These are phyloP conservation scores for Callocephalon fimbriatum DNA, from an alignment of 2,113 vertebrate genomes.

Conservation along the genomic window DNA sequence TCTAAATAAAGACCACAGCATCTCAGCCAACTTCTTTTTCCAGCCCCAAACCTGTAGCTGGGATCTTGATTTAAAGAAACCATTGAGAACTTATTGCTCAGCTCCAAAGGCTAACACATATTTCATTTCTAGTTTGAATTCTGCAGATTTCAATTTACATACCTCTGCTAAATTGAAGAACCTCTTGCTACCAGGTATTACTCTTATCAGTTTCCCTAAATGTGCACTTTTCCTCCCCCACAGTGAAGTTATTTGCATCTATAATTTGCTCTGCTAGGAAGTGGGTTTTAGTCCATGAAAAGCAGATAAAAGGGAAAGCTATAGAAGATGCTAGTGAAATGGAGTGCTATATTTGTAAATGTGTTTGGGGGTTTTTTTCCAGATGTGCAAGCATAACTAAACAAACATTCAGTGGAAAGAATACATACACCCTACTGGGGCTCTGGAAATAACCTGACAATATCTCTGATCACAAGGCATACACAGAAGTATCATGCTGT, in stretches of 20 bases:
- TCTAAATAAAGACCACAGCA: neutral
- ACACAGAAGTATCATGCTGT: neutral
- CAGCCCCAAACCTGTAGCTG: neutral
- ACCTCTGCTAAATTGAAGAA: neutral
- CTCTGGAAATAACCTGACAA: constrained; percentile 23
- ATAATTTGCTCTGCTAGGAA: neutral
- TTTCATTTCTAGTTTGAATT: neutral
- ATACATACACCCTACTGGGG: neutral
- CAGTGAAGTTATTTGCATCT: neutral
- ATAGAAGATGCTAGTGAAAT: neutral
- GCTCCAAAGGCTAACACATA: neutral
- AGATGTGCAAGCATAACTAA: constrained; percentile 23
- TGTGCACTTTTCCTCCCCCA: neutral
- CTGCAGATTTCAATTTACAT: neutral
- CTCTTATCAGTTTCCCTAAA: neutral
- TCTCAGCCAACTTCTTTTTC: neutral
- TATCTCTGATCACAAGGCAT: neutral
- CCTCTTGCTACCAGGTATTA: neutral
- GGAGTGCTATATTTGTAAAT: neutral
- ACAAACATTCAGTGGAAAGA: constrained; percentile 40
- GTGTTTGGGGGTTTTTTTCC: neutral
- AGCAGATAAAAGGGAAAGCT: constrained; percentile 1
- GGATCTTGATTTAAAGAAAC: neutral
- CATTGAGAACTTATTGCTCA: neutral
- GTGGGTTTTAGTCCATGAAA: neutral